A percentile compares a stretch with the other conserved stretches of the same genome.
Evolutionary conservation across 2,888 invertebrate genomes (phyloP).

Genomic region (Trichogramma dendrolimi): DNA sequence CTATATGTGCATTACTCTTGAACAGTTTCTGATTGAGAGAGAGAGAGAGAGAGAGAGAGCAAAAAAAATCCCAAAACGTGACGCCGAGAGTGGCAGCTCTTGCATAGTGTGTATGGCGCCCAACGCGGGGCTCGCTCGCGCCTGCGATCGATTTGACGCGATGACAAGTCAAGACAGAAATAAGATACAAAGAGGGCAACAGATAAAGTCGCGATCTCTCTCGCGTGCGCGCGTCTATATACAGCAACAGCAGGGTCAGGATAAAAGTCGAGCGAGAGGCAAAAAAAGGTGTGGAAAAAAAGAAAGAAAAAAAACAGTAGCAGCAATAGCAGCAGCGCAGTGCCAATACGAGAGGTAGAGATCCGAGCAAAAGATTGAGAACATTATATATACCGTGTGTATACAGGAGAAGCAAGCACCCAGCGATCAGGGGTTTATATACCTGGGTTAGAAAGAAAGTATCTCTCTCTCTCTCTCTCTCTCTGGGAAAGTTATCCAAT

Average conservation of each 20-base stretch:
- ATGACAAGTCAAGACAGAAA: constrained; percentile 24
- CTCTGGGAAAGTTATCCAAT: constrained; percentile 50
- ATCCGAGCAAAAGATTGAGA: constrained; percentile 21
- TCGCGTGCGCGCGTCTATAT: too few species aligned
- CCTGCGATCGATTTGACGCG: constrained; percentile 33
- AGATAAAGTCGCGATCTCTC: background rate
- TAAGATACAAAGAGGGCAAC: constrained; percentile 24
- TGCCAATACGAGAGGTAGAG: background rate
- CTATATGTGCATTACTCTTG: too few species aligned
- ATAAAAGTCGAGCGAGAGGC: constrained; percentile 18
- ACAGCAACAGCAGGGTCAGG: constrained; percentile 5
- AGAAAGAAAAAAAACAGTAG: background rate
- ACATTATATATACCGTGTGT: constrained; percentile 7
- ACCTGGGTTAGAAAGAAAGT: constrained; percentile 28
- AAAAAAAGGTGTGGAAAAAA: constrained; percentile 1
- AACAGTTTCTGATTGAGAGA: too few species aligned
- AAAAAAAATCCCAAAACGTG: too few species aligned
- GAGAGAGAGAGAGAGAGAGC: too few species aligned
- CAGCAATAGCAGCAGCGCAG: too few species aligned
- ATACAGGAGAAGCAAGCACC: too few species aligned
- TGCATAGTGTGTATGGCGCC: too few species aligned
- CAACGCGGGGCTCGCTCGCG: background rate
- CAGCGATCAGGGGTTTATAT: constrained; percentile 1
- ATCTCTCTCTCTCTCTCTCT: constrained; percentile 30
- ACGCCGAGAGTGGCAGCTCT: too few species aligned